Base-by-base conservation (phyloP, 1,140 invertebrate species). In the Parasteatoda tepidariorum region DNA sequence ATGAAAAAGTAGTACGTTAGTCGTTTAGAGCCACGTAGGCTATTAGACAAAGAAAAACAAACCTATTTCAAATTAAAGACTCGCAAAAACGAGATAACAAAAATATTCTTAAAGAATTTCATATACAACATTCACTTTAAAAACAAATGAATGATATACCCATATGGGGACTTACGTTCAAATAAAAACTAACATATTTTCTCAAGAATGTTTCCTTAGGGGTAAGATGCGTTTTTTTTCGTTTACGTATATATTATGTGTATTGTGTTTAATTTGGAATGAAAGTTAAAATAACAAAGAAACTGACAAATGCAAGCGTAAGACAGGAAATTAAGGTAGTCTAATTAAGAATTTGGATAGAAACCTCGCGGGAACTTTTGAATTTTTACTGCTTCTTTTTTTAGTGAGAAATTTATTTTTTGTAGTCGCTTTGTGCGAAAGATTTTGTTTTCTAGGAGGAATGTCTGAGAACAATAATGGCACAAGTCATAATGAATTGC, bases 261-360 rank as follows among this genome's bases (percentile, higher is more conserved):
- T 11, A 1, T 26, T 22, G 18, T 59, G 57, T 59, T 59, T 59
- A 59, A 59, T 59, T 59, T 59, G n/a, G 15, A 48, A 22, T 18
- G 38, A 59, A 26, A n/a, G 57, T 26, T 59, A 26, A 26, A 59
- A 59, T 59, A 59, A 59, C 57, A 59, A 59, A n/a, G 11, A 59
- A 15, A 59, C 11, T 22, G 24, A 59, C 24, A 59, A 59, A 22
- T 22, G 57, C 9, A n/a, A 9, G 57, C 4, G 4, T 48, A 2
- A 59, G 57, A 59, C 9, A n/a, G 57, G 57, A 59, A 59, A 59
- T 59, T 59, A 59, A 59, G 57, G 57, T 59, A 26, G 24, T 22
- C 57, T 59, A 59, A 59, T 59, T 59, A 59, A 59, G 57, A 59
- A 59, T 59, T 59, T 59, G 18, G 18, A 59, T 13, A 13, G 7